Evolutionary conservation across 2,797 vertebrate genomes (phyloP), one percentile per base, ranked within the genome.

Genomic region (Amphiprion clarkii): DNA sequence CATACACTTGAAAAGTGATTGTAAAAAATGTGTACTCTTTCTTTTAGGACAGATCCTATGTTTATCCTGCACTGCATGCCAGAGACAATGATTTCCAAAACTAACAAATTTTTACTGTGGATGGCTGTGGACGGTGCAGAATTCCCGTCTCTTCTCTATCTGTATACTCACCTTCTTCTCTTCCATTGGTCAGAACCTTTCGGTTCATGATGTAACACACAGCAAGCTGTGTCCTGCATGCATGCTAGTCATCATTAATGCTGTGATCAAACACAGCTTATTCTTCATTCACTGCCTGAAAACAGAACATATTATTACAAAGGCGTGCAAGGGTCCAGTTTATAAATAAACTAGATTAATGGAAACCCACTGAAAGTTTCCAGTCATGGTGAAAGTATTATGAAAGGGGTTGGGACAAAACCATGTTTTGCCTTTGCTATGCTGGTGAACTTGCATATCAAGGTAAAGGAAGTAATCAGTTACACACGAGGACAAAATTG

Each of bases 241-340:
- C 17, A 60, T 39, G 56, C 90, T 96, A 96, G 95, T 96, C 85
- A 95, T 97, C 84, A 97, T 97, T 92, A 97, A 96, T 11, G 96
- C 96, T 3, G 96, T 96, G 90, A 97, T 97, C 94, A 97, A 97
- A 87, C 96, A 96, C 86, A 96, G 96, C 84, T 96, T 96, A 12
- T 96, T 96, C 93, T 94, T 96, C 52, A 95, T 97, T 67, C n/a
- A n/a, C n/a, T n/a, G 95, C 96, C 82, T 95, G 96, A 92, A 33
- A 33, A 33, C 95, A 97, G 62, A 96, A 97, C 89, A 96, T 85
- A 96, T 78, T 96, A 95, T 87, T 97, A 97, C 91, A 94, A 96
- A 71, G 94, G 96, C 1, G 95, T 96, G 79, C 96, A 96, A 31
- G 96, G 96, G 83, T 97, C 55, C 97, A 97, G 96, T 96, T 97